Conservation (phyloP, 1,140 invertebrate genomes). For the Eumaeus atala region DNA sequence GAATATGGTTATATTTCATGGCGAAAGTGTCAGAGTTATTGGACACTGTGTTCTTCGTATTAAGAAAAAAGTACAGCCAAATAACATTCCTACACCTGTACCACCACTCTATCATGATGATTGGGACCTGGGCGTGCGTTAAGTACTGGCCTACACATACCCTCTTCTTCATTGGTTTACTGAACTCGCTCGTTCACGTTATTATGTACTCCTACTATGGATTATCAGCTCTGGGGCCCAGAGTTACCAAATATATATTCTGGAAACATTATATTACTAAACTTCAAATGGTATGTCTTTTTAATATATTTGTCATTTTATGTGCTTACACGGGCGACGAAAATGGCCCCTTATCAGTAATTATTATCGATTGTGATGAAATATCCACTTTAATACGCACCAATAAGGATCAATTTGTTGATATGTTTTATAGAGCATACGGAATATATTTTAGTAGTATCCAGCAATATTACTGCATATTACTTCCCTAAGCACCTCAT, state of each 20-base stretch:
- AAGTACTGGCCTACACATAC: constrained; percentile 59
- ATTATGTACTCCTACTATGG: constrained; percentile 96
- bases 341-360: no score
- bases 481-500: no score
- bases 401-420: no score
- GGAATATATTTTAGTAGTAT: no score
- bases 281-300: constrained; percentile 86
- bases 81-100: constrained; percentile 94
- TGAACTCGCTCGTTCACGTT: constrained; percentile 95
- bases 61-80: constrained; percentile 93
- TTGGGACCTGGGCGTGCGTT: constrained; percentile 92
- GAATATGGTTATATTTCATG: constrained; percentile 47
- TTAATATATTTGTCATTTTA: neutral
- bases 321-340: no score
- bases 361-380: no score
- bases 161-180: constrained; percentile 92
- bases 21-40: constrained; percentile 54
- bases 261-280: constrained; percentile 96
- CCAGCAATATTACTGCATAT: no score
- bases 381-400: no score
- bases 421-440: no score
- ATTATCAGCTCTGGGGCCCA: constrained; percentile 90
- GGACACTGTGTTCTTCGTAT: constrained; percentile 94
- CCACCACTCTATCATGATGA: constrained; percentile 94
- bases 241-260: constrained; percentile 92